Percentiles rank a stretch among this genome's conserved stretches.
Evolutionary conservation across 2,797 vertebrate genomes (phyloP).

Genomic region (Enteromius mattozi): DNA sequence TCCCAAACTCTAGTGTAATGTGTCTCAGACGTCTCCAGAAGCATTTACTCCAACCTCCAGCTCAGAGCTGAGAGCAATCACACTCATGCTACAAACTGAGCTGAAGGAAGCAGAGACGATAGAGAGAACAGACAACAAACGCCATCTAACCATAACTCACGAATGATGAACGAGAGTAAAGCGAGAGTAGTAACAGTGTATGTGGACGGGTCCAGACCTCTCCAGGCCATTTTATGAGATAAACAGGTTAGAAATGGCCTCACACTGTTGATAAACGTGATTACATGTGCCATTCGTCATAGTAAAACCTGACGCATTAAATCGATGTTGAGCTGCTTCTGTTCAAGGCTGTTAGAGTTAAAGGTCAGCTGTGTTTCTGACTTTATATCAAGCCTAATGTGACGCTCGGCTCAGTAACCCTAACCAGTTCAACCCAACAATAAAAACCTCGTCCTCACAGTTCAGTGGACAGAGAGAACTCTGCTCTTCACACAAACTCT

Average conservation of each 20-base stretch:
- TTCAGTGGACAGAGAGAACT: neutral
- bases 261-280: slow-evolving; percentile 45
- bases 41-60: neutral
- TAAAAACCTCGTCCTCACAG: neutral
- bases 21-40: neutral
- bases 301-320: slow-evolving; percentile 34
- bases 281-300: slow-evolving; percentile 46
- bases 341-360: slow-evolving; percentile 44
- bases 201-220: neutral
- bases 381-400: slow-evolving; percentile 51
- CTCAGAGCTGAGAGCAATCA: neutral
- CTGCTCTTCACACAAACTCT: neutral
- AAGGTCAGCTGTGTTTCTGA: slow-evolving; percentile 48
- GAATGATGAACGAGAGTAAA: neutral
- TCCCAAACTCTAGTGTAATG: neutral
- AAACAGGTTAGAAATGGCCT: slow-evolving; percentile 33
- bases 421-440: neutral
- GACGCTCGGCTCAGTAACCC: neutral
- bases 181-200: too few relatives aligned
- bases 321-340: slow-evolving; percentile 38
- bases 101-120: neutral
- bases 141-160: neutral
- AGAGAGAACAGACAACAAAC: neutral
- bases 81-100: neutral
- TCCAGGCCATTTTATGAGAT: slow-evolving; percentile 33